Conservation (phyloP, 2,888 invertebrate species). For the Philereme transversata region DNA sequence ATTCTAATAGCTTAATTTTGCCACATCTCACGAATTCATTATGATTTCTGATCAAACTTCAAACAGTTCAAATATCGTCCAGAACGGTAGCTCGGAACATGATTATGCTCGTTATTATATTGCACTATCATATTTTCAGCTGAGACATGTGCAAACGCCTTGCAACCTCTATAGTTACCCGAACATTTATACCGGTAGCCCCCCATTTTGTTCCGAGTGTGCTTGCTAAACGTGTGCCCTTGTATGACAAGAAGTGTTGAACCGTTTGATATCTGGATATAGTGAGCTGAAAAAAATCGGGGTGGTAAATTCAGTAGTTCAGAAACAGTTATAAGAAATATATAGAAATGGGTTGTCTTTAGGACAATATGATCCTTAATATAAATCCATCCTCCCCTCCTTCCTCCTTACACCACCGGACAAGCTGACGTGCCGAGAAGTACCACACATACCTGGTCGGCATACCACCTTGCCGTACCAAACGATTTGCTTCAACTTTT, state of each 20-base stretch:
- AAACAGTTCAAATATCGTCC: conserved; percentile 25
- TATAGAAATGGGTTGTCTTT: too few relatives aligned
- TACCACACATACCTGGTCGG: too few relatives aligned
- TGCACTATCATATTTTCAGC: conserved; percentile 27
- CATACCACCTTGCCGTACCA: too few relatives aligned
- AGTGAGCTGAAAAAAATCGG: conserved; percentile 32
- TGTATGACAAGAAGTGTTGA: conserved; percentile 37
- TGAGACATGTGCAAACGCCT: conserved; percentile 40
- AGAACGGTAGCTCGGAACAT: conserved; percentile 29
- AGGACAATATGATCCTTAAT: too few relatives aligned
- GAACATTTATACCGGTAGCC: conserved; percentile 51
- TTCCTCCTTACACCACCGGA: too few relatives aligned
- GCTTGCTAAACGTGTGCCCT: conserved; percentile 43
- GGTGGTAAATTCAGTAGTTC: too few relatives aligned
- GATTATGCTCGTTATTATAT: conserved; percentile 34
- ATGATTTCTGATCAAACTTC: conserved; percentile 2
- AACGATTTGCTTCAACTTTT: too few relatives aligned
- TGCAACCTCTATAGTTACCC: conserved; percentile 37
- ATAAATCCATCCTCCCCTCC: too few relatives aligned
- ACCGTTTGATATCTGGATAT: conserved; percentile 31
- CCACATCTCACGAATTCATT: too few relatives aligned
- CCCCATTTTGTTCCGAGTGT: conserved; percentile 29
- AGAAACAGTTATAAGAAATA: too few relatives aligned
- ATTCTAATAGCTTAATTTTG: too few relatives aligned
- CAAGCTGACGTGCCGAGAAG: too few relatives aligned